A percentile compares a stretch with the other conserved stretches of the same genome.
phyloP scores from a whole-genome alignment of 2,113 vertebrate species.

The Pavo muticus region DNA sequence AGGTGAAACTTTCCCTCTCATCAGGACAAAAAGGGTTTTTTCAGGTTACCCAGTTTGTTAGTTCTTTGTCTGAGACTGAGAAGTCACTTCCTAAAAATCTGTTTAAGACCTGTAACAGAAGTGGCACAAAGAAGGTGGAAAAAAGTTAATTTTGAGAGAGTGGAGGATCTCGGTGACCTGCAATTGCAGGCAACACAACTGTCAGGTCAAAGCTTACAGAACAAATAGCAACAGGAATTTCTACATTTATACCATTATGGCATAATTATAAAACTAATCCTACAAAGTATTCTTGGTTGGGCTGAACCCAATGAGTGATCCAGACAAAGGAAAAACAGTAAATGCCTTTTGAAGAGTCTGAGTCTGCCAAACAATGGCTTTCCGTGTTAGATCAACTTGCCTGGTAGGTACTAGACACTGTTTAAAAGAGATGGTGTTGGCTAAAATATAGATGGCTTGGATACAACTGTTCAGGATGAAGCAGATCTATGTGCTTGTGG shows the following conservation, averaged over 20 bases:
- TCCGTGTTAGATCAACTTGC: background rate
- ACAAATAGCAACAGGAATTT: background rate
- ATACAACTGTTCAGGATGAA: background rate
- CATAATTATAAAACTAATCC: background rate
- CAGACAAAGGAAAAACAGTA: background rate
- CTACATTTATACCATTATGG: background rate
- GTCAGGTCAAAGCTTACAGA: background rate
- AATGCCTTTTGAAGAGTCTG: background rate
- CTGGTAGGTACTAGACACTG: background rate
- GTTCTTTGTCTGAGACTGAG: background rate
- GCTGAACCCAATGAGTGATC: background rate
- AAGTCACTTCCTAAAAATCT: background rate
- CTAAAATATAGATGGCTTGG: constrained; percentile 12
- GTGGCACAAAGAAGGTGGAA: background rate
- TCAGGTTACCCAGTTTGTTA: background rate
- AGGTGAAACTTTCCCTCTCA: background rate
- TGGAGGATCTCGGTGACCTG: background rate
- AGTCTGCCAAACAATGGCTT: background rate
- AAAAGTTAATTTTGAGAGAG: background rate
- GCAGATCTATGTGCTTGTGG: constrained; percentile 30
- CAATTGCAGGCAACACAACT: background rate
- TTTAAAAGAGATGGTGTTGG: background rate
- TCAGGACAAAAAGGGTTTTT: background rate
- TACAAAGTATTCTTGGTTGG: background rate
- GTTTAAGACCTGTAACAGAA: background rate